Evolutionary conservation across 1,140 invertebrate genomes (phyloP), one percentile per base, ranked within the genome.

Genomic region (Papilio xuthus): DNA sequence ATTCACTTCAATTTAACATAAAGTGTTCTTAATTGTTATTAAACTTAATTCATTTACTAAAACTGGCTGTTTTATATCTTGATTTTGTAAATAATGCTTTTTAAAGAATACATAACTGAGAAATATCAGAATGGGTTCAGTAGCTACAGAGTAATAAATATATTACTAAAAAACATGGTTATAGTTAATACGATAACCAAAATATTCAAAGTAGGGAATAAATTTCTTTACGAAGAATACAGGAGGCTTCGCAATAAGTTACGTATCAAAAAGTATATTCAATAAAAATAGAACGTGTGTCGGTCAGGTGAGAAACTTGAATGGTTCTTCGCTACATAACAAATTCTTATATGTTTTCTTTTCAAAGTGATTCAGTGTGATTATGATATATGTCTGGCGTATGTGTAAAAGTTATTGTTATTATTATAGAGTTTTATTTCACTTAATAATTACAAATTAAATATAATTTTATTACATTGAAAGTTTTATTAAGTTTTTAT

Each of bases 151-250:
- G 1, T 20, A 37, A 10, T 53, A 53, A 53, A 15, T 47, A n/a
- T 53, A 8, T 1, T 6, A 47, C 7, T 53, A 7, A 20, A 53
- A 53, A 53, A 12, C 0, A 1, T 37, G 32, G 13, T 13, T 44
- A 12, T 44, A 12, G 42, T 44, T 44, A 10, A 44, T 44, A 10
- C 42, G 2, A 0, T 10, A 8, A 37, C 44, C 44, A 47, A 23
- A 26, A 20, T 26, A 26, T 60, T 60, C 0, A 12, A 28, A 63
- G 13, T 23, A 63, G 10, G 18, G 12, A 20, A 23, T 41, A 20
- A 20, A 12, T 20, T 71, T 23, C 6, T 80, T 83, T 83, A 80
- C 78, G 77, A 80, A 81, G 67, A 78, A 73, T 78, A 78, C 70
- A 60, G 71, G 7, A 42, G 32, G 37, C 37, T 37, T 67, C 26